Percentiles rank a stretch among this genome's conserved stretches.
phyloP scores from a whole-genome alignment of 37 sponge, comb jelly and placozoan genomes.

The Crambe crambe region DNA sequence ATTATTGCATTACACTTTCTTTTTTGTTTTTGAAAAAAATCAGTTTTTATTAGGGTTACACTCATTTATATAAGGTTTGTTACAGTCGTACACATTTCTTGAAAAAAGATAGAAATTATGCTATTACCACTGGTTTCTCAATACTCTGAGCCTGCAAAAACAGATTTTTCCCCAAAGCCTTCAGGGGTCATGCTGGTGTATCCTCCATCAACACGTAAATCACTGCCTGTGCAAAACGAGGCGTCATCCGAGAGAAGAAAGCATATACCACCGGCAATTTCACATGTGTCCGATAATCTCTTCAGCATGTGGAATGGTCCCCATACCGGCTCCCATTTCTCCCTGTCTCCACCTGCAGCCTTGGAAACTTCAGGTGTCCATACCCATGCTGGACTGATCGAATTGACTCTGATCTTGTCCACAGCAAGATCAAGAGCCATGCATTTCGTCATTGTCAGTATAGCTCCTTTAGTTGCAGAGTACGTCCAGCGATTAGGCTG shows the following conservation, averaged over 20 bases:
- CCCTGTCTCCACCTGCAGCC: conserved; percentile 79
- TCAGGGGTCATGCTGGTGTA: conserved; percentile 83
- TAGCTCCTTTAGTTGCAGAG: conserved; percentile 81
- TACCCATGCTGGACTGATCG: conserved; percentile 86
- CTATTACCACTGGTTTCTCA: too few species aligned
- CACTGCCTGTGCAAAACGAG: conserved; percentile 74
- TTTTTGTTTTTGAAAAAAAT: too few species aligned
- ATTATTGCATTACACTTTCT: too few species aligned
- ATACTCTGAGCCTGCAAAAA: conserved; percentile 78
- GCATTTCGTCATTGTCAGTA: conserved; percentile 69
- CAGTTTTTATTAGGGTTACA: too few species aligned
- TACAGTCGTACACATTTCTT: too few species aligned
- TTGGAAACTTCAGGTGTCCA: conserved; percentile 89
- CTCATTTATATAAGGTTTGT: too few species aligned
- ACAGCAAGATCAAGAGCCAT: conserved; percentile 84
- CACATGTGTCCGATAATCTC: conserved; percentile 58
- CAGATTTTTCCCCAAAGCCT: conserved; percentile 75
- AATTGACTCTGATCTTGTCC: conserved; percentile 77
- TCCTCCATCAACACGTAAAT: conserved; percentile 85
- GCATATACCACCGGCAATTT: conserved; percentile 70
- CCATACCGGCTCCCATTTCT: conserved; percentile 85
- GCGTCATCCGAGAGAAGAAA: conserved; percentile 84
- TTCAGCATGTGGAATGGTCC: conserved; percentile 83
- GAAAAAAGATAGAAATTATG: too few species aligned
- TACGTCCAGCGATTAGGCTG: conserved; percentile 87